These are phyloP conservation scores for Circaetus cinerascens DNA, from an alignment of 2,113 vertebrate genomes.

Conservation along the genomic window DNA sequence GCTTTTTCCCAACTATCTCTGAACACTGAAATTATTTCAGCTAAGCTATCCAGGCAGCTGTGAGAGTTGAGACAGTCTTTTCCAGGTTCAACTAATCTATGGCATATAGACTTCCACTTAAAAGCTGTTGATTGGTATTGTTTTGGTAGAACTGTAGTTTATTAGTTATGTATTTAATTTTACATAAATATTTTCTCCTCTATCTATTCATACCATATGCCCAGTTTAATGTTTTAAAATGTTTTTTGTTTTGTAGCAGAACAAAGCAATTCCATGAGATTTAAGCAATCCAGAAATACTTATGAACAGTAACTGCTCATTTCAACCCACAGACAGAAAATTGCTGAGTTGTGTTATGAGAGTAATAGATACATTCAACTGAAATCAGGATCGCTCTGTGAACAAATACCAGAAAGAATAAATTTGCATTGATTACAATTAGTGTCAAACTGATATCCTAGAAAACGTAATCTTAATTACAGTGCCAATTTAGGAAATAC, in stretches of 20 bases:
- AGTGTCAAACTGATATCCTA: slow-evolving; percentile 31
- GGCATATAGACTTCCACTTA: neutral
- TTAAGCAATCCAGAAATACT: neutral
- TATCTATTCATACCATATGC: neutral
- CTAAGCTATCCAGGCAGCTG: neutral
- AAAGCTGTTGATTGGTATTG: neutral
- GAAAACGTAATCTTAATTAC: slow-evolving; percentile 6
- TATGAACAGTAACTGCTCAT: neutral
- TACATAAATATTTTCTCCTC: neutral
- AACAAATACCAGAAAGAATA: slow-evolving; percentile 31
- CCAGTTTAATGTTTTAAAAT: neutral
- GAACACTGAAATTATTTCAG: neutral
- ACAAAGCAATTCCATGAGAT: neutral
- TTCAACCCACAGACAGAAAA: neutral
- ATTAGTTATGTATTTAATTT: neutral
- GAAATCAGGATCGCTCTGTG: neutral
- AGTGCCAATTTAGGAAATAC: neutral
- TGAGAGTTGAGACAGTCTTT: neutral
- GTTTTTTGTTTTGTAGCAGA: neutral
- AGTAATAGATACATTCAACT: neutral
- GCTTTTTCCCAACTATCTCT: neutral
- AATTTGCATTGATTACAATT: slow-evolving; percentile 61
- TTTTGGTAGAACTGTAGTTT: neutral
- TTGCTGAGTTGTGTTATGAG: neutral
- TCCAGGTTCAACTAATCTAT: neutral